Base-by-base conservation (phyloP, 2,888 invertebrate species). In the Lysandra bellargus region DNA sequence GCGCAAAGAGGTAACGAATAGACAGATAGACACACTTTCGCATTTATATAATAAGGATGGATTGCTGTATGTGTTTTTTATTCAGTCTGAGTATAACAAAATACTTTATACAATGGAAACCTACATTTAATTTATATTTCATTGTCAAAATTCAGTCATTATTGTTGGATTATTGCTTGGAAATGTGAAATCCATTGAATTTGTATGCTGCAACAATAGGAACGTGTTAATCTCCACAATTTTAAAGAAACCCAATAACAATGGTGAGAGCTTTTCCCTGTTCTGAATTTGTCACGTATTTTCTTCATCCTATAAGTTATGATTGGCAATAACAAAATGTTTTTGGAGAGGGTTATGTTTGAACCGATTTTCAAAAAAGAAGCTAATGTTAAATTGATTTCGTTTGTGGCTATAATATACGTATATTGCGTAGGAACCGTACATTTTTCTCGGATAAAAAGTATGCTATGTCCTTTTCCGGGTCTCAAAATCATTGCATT, bases 61-160 rank as follows among this genome's bases (percentile, higher is more conserved):
- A 37, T 37, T 4, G 2, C 3, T 37, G 37, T 37, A 33, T 1
- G 37, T 3, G 7, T 49, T 9, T 12, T 53, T 53, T 12, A 12
- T 53, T 14, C 53, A 53, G 12, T 14, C 14, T 14, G 14, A 53
- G 7, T 44, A 14, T 53, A 53, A 53, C 14, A 14, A 53, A 53
- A 53, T 14, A 53, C 4, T 57, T 57, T 57, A 17, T 2, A 23
- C n/a, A 61, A 61, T 61, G 23, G 23, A n/a, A 23, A 61, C 23
- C 61, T 7, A 61, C 23, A 61, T 61, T 23, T 61, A 61, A 61
- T 61, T 17, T 61, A 2, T 61, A 23, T 61, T 23, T 23, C 61
- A 61, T 61, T 84, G 12, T 69, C 9, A 69, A 69, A 69, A 69
- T 33, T 69, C 64, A 9, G 30, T 3, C 64, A 69, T 69, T 33